A percentile compares a stretch with the other conserved stretches of the same genome.
These are phyloP conservation scores for Priocnemis perturbator DNA, from an alignment of 2,888 invertebrate species.

Conservation along the genomic window DNA sequence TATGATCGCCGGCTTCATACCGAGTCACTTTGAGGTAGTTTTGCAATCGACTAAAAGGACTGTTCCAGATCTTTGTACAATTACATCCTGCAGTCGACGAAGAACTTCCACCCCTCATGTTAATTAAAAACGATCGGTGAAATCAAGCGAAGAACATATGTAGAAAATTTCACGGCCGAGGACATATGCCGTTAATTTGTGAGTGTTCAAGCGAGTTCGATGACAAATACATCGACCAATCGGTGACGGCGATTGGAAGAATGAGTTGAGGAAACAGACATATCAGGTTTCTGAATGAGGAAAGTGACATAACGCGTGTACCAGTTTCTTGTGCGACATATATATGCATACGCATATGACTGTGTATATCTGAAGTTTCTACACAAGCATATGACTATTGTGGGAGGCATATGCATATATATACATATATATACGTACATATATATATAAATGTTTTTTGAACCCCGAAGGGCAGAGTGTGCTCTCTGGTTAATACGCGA, in stretches of 20 bases:
- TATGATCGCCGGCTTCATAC: constrained; percentile 46
- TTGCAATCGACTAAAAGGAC: constrained; percentile 21
- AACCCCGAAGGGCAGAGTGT: constrained; percentile 6
- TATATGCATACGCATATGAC: constrained; percentile 53
- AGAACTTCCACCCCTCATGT: neutral
- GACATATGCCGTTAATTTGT: neutral
- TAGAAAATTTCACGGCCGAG: constrained; percentile 32
- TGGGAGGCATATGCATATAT: constrained; percentile 45
- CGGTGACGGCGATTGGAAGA: constrained; percentile 35
- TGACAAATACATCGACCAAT: constrained; percentile 25
- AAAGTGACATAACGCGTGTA: constrained; percentile 21
- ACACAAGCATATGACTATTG: constrained; percentile 47
- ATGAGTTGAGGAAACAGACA: constrained; percentile 32
- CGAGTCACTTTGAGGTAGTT: constrained; percentile 46
- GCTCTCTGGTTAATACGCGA: constrained; percentile 26
- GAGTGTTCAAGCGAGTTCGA: too few species aligned
- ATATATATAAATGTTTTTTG: constrained; percentile 11
- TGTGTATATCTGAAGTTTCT: constrained; percentile 26
- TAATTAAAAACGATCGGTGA: neutral
- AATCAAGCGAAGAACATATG: constrained; percentile 29
- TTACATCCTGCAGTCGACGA: neutral
- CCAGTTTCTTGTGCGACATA: constrained; percentile 18
- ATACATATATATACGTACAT: constrained; percentile 32
- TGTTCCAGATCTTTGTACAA: neutral
- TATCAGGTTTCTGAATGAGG: constrained; percentile 12